Percentiles rank a stretch among this genome's conserved stretches.
phyloP scores from a whole-genome alignment of 2,113 vertebrate species.

The Herpailurus yagouaroundi region DNA sequence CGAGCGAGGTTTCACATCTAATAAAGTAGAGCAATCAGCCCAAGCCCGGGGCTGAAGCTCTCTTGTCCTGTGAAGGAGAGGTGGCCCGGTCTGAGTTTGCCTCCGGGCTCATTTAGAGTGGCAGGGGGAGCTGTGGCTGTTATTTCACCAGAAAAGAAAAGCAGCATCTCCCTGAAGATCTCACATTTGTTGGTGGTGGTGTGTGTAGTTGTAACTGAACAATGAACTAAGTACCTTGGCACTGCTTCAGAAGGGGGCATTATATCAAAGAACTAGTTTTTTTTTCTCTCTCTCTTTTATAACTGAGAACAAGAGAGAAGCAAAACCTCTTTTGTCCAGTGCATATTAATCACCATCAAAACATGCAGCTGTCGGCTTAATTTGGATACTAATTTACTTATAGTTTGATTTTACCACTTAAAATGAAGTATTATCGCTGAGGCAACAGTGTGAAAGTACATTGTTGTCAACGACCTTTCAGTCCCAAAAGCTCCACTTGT shows the following conservation, averaged over 20 bases:
- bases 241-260: conserved; percentile 55
- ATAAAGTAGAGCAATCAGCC: neutral
- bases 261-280: conserved; percentile 66
- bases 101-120: neutral
- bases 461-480: conserved; percentile 63
- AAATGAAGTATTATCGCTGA: conserved; percentile 56
- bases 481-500: conserved; percentile 49
- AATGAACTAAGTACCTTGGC: conserved; percentile 58
- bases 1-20: neutral
- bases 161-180: neutral
- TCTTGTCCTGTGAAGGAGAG: neutral
- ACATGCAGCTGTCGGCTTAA: conserved; percentile 77
- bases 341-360: conserved; percentile 72
- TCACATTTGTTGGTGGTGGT: neutral
- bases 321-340: conserved; percentile 70
- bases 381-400: conserved; percentile 77
- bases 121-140: neutral
- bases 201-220: conserved; percentile 56
- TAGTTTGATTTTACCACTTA: conserved; percentile 76
- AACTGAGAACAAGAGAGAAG: conserved; percentile 38
- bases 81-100: neutral
- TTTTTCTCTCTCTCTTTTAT: neutral
- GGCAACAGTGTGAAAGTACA: conserved; percentile 62
- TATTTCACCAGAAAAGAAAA: neutral
- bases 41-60: neutral